Evolutionary conservation across 2,888 invertebrate species (phyloP), one percentile per base, ranked within the genome.

Genomic region (Anticlea derivata): DNA sequence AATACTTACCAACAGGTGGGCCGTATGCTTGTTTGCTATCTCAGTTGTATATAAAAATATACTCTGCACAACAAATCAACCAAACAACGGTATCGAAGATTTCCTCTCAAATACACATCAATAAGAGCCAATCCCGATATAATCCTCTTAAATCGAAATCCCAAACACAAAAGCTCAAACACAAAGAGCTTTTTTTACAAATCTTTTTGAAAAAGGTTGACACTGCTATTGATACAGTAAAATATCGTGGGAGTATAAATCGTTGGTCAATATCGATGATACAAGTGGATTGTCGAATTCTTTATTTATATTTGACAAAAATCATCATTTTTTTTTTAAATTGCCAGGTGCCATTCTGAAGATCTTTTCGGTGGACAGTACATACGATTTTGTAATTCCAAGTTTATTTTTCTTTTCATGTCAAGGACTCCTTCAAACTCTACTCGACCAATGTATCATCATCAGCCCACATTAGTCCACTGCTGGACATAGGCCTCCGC

Each of bases 121-220:
- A 79, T 77, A 69, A 63, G 57, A 47, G 50, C 61, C 61, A 69
- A 58, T 68, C 68, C 68, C 65, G 68, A 68, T 66, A 65, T 80
- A 83, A 86, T 81, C 82, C 83, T 80, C 83, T 80, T 80, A 73
- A 60, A 70, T 65, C 67, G 60, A 72, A 72, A 74, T 72, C 70
- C 63, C 52, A 48, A 65, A 69, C 64, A 81, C 73, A 79, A 78
- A 78, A 71, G 66, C 50, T 37, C 61, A 51, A 56, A 71, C 56
- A 66, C 68, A 55, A 60, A 52, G 35, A 37, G 31, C 2, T 56
- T 66, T 73, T 67, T 64, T 59, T 62, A 60, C 54, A 52, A 65
- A 51, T 50, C 56, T 52, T 54, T 50, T 40, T 17, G 29, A 41
- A 55, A 56, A 55, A 69, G 70, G 67, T 69, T 72, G 77, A 70